These are phyloP conservation scores for Hydrozoanthus gracilis DNA, from an alignment of 92 coral and sea anemone genomes.

Conservation along the genomic window DNA sequence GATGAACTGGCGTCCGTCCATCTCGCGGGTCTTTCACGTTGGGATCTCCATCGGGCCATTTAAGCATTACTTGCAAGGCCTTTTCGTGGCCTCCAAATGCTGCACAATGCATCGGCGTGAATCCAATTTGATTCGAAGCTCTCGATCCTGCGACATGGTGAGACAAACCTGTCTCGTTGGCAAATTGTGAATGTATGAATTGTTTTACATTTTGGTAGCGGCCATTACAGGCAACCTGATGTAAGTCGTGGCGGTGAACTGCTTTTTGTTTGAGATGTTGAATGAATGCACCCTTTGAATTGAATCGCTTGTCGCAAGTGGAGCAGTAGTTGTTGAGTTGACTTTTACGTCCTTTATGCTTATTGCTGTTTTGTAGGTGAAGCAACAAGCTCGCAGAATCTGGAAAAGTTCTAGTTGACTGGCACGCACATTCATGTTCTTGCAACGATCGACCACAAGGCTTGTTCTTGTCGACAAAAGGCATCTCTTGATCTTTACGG, in stretches of 20 bases:
- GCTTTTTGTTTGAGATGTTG: conserved; percentile 64
- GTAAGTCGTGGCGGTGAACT: conserved; percentile 66
- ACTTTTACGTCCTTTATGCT: conserved; percentile 1
- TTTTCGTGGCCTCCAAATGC: conserved; percentile 74
- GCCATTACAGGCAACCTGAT: conserved; percentile 77
- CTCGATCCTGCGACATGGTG: conserved; percentile 37
- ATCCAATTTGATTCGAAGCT: conserved; percentile 53
- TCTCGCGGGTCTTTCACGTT: conserved; percentile 59
- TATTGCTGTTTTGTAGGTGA: conserved; percentile 44
- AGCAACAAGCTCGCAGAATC: conserved; percentile 29
- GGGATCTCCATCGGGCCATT: conserved; percentile 75
- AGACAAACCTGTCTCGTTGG: conserved; percentile 64
- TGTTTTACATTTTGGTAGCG: conserved; percentile 46
- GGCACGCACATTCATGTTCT: conserved; percentile 55
- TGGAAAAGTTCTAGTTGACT: conserved; percentile 41
- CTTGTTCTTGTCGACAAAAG: conserved; percentile 49
- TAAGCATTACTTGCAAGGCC: conserved; percentile 70
- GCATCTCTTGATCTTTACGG: conserved; percentile 46
- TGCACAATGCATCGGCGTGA: conserved; percentile 85
- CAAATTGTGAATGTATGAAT: conserved; percentile 53
- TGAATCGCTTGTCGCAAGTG: conserved; percentile 46
- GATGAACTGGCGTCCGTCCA: conserved; percentile 80
- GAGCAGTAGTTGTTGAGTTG: conserved; percentile 37
- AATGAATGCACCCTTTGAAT: conserved; percentile 45
- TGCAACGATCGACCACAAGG: conserved; percentile 60